Evolutionary conservation across 1,140 invertebrate genomes (phyloP), one percentile per base, ranked within the genome.

Genomic region (Druon quercuslanigerum): DNA sequence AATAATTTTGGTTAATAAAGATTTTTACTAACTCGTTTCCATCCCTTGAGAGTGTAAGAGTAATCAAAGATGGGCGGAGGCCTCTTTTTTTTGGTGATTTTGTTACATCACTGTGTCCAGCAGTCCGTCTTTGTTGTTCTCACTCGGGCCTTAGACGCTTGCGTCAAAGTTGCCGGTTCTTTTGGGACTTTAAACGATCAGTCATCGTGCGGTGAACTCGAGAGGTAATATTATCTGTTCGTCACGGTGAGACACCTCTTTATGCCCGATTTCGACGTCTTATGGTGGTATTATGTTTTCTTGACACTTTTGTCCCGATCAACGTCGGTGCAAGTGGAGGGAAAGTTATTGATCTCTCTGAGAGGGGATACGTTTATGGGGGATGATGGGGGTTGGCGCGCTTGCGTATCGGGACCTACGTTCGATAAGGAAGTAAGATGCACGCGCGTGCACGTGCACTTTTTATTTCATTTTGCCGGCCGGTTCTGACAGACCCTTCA

Each of bases 281-380:
- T 33, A 20, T 9, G 19, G 19, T 14, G 20, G 14, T 60, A 66
- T 16, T 16, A 16, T 66, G 25, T 33, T 40, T 66, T 66, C 60
- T 66, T 66, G 60, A 46, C 60, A 66, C 60, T 66, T 66, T 46
- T 40, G n/a, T 9, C 25, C 46, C 50, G 57, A 66, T 50, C 25
- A n/a, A 46, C 73, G 56, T 60, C 73, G 13, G 13, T 57, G 19
- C 46, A 56, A 13, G 57, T 50, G 40, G 56, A 66, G 54, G 17
- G 56, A 50, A 60, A 75, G n/a, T 75, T 75, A 75, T 75, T 75
- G 73, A 75, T 75, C 57, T 66, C 54, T 33, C 12, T 51, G 56
- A 57, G 60, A 40, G 25, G 25, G 11, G 50, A 46, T 75, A 70
- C 66, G 50, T 75, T 66, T 57, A 75, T 75, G 40, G 56, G 66